A percentile compares a stretch with the other conserved stretches of the same genome.
Conservation (phyloP, 1,140 invertebrate genomes). For the Polyergus mexicanus region DNA sequence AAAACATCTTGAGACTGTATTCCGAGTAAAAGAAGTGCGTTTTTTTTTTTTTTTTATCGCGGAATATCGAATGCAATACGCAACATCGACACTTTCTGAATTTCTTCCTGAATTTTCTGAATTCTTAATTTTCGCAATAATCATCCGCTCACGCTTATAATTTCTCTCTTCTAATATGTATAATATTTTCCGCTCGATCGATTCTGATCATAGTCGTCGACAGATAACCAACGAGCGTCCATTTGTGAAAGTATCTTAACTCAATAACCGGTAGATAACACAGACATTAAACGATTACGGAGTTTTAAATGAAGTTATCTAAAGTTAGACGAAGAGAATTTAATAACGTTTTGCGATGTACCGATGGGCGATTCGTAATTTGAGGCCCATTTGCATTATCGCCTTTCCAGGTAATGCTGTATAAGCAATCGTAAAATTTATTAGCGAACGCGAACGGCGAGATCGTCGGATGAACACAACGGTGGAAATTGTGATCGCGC, state of each 20-base stretch:
- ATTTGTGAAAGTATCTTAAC: slow-evolving; percentile 55
- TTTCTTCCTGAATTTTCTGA: not conserved
- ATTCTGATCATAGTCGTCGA: slow-evolving; percentile 28
- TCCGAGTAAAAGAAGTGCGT: not conserved
- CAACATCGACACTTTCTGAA: not conserved
- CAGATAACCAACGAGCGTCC: slow-evolving; percentile 21
- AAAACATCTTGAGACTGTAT: slow-evolving; percentile 28
- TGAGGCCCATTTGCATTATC: slow-evolving; percentile 64
- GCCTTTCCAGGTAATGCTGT: not conserved
- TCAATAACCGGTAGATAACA: slow-evolving; percentile 59
- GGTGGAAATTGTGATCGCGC: not conserved
- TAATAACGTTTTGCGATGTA: slow-evolving; percentile 55
- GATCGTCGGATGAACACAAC: not conserved
- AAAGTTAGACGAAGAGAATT: slow-evolving; percentile 49
- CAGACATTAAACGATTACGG: slow-evolving; percentile 58
- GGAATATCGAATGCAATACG: not conserved
- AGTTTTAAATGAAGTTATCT: slow-evolving; percentile 61
- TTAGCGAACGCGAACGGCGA: slow-evolving; percentile 18
- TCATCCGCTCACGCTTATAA: not conserved
- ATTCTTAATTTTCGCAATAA: not conserved
- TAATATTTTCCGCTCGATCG: not conserved
- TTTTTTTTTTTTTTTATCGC: not conserved
- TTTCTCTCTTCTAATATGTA: not conserved
- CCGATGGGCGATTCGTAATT: slow-evolving; percentile 54
- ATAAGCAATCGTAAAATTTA: slow-evolving; percentile 49